A percentile compares a stretch with the other conserved stretches of the same genome.
Conservation (phyloP, 2,888 invertebrate genomes). For the Leptogaster cylindrica region DNA sequence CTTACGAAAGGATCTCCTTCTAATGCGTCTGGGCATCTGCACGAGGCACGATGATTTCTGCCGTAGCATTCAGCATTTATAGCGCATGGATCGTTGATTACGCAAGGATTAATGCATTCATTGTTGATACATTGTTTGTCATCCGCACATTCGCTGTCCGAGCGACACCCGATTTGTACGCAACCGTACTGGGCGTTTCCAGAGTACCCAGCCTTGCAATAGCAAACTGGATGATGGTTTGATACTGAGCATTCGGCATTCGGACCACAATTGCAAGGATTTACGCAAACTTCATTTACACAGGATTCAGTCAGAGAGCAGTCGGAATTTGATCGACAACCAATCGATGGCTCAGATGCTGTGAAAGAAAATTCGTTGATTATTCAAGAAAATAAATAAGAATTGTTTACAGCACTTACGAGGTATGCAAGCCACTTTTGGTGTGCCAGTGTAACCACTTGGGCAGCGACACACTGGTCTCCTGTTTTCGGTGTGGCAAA, state of each 20-base stretch:
- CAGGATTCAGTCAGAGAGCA: slow-evolving; percentile 85
- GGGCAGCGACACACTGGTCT: slow-evolving; percentile 82
- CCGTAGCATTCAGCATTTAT: slow-evolving; percentile 85
- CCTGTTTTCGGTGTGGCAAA: slow-evolving; percentile 81
- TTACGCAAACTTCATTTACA: slow-evolving; percentile 78
- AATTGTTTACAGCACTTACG: slow-evolving; percentile 67
- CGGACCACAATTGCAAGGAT: slow-evolving; percentile 84
- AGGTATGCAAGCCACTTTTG: slow-evolving; percentile 75
- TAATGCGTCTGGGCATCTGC: slow-evolving; percentile 78
- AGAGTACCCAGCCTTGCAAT: slow-evolving; percentile 80
- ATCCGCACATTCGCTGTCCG: slow-evolving; percentile 80
- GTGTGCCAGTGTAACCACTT: slow-evolving; percentile 75
- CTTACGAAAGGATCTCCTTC: slow-evolving; percentile 81
- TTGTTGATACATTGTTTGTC: slow-evolving; percentile 83
- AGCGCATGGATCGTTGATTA: slow-evolving; percentile 80
- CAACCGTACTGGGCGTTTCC: slow-evolving; percentile 87
- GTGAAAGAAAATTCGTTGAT: slow-evolving; percentile 50
- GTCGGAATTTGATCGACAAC: slow-evolving; percentile 80
- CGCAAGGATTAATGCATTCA: slow-evolving; percentile 82
- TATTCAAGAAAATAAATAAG: background rate
- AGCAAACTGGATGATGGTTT: slow-evolving; percentile 86
- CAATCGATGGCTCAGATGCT: slow-evolving; percentile 70
- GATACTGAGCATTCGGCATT: slow-evolving; percentile 82
- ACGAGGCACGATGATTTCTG: slow-evolving; percentile 77
- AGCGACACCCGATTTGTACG: slow-evolving; percentile 79